Evolutionary conservation across 2,113 vertebrate genomes (phyloP).

Genomic region (Bolborhynchus lineola): DNA sequence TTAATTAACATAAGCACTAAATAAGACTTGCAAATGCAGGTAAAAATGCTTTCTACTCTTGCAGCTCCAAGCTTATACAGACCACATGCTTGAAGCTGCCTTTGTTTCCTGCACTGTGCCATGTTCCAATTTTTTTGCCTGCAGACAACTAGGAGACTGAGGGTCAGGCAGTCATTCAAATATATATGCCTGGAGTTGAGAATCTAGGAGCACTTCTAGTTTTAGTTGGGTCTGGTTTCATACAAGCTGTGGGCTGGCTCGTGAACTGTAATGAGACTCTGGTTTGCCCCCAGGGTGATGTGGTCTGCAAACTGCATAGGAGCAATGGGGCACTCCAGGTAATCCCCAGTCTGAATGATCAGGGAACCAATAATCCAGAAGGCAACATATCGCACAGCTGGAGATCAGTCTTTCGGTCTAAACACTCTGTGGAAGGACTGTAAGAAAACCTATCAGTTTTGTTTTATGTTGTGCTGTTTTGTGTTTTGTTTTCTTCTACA

Average conservation of each 20-base stretch:
- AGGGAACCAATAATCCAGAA: not conserved
- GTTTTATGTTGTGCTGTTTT: no score
- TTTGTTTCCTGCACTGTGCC: not conserved
- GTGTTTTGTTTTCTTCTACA: not conserved
- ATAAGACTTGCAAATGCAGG: not conserved
- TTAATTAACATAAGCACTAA: not conserved
- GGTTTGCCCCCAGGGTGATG: not conserved
- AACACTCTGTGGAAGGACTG: not conserved
- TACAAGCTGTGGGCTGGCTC: not conserved
- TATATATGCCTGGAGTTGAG: fast-evolving
- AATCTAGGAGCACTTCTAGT: not conserved
- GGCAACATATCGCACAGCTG: no score
- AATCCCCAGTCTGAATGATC: not conserved
- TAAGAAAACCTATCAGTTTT: not conserved
- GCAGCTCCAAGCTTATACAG: not conserved
- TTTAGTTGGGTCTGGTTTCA: not conserved
- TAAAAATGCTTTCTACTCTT: not conserved
- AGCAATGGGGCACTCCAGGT: not conserved
- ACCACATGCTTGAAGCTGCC: not conserved
- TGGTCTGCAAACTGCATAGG: not conserved
- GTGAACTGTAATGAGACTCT: not conserved
- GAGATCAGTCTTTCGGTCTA: not conserved
- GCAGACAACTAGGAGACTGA: not conserved
- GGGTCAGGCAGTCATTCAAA: not conserved
- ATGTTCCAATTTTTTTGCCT: not conserved